These are phyloP conservation scores for Parnassius smintheus DNA, from an alignment of 2,888 invertebrate genomes.

Conservation along the genomic window DNA sequence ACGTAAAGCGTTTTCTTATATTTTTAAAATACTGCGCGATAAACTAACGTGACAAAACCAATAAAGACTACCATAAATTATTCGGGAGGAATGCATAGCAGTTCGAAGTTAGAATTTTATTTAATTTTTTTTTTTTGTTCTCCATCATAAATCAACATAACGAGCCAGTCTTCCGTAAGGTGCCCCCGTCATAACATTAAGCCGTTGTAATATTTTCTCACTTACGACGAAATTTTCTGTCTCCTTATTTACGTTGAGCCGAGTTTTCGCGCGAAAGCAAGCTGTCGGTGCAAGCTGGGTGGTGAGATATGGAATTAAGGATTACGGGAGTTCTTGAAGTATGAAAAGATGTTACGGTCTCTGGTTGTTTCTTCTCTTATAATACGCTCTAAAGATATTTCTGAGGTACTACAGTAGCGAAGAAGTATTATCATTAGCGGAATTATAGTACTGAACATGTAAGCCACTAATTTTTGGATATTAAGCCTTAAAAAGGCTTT, in stretches of 20 bases:
- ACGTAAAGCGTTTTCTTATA: neutral
- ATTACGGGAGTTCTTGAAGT: slow-evolving; percentile 25
- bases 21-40: slow-evolving; percentile 2
- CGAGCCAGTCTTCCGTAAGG: slow-evolving; percentile 72
- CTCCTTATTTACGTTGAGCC: slow-evolving; percentile 67
- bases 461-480: no score
- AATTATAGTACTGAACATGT: no score
- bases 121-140: slow-evolving; percentile 37
- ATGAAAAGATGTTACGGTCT: slow-evolving; percentile 18
- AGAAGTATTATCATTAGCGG: no score
- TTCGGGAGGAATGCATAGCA: slow-evolving; percentile 55
- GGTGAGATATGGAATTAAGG: slow-evolving; percentile 42
- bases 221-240: slow-evolving; percentile 77
- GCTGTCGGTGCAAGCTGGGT: slow-evolving; percentile 60
- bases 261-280: slow-evolving; percentile 52
- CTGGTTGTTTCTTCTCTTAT: neutral
- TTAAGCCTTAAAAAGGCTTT: no score
- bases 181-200: slow-evolving; percentile 72
- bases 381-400: no score
- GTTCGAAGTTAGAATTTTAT: slow-evolving; percentile 26
- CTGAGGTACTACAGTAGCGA: no score
- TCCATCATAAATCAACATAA: slow-evolving; percentile 75
- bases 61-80: slow-evolving; percentile 51
- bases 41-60: slow-evolving; percentile 43
- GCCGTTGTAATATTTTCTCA: slow-evolving; percentile 78